Percentiles rank a stretch among this genome's conserved stretches.
Conservation (phyloP, 2,888 invertebrate species). For the Chrysomela aeneicollis region DNA sequence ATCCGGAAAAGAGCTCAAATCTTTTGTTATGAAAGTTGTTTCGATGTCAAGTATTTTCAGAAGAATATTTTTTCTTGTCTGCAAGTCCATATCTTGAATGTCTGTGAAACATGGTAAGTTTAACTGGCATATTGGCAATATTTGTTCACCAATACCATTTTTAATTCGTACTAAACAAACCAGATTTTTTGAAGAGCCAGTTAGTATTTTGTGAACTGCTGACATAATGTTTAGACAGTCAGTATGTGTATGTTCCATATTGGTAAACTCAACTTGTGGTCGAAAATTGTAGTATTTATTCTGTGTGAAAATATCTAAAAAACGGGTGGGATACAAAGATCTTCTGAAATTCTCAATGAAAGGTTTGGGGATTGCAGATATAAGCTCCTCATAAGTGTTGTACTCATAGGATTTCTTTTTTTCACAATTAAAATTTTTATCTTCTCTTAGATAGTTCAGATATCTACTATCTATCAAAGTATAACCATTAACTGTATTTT, state of each 20-base stretch:
- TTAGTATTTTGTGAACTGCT: constrained; percentile 64
- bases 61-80: constrained; percentile 58
- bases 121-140: constrained; percentile 33
- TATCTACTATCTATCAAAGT: constrained; percentile 67
- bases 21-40: constrained; percentile 49
- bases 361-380: constrained; percentile 68
- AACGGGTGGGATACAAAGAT: constrained; percentile 70
- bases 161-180: constrained; percentile 53
- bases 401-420: constrained; percentile 23
- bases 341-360: constrained; percentile 65
- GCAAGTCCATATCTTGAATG: constrained; percentile 52
- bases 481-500: constrained; percentile 72
- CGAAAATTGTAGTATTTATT: constrained; percentile 69
- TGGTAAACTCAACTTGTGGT: constrained; percentile 77
- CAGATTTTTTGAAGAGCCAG: constrained; percentile 41
- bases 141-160: constrained; percentile 41
- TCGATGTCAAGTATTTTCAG: constrained; percentile 63
- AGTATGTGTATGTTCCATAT: constrained; percentile 67
- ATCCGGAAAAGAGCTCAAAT: constrained; percentile 63
- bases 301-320: constrained; percentile 74
- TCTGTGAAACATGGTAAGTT: constrained; percentile 55
- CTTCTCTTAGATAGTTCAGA: constrained; percentile 65
- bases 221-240: constrained; percentile 70
- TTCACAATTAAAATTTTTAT: constrained; percentile 19
- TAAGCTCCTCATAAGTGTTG: constrained; percentile 48